Conservation (phyloP, 2,888 invertebrate species). For the Lymantria monacha region DNA sequence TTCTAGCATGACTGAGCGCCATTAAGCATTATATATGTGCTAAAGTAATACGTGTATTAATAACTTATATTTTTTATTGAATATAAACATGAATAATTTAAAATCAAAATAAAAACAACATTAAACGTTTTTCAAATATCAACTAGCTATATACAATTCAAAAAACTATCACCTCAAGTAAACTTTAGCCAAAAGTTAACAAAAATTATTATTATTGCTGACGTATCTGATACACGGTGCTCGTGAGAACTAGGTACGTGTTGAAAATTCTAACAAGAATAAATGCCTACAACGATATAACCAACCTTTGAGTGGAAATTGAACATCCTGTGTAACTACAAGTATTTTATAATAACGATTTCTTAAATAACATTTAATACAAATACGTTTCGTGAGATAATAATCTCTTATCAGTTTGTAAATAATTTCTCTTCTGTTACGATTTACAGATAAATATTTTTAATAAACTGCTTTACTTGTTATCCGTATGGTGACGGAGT, state of each 20-base stretch:
- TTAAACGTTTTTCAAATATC: no score
- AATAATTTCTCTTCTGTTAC: no score
- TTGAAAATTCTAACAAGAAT: constrained; percentile 62
- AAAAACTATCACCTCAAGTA: no score
- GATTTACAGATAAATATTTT: no score
- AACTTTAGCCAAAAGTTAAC: constrained; percentile 24
- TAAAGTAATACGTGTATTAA: constrained; percentile 20
- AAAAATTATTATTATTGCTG: constrained; percentile 45
- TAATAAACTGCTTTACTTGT: no score
- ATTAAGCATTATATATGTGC: constrained; percentile 18
- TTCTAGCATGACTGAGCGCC: constrained; percentile 38
- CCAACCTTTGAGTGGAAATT: constrained; percentile 39
- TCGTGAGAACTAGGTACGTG: constrained; percentile 76
- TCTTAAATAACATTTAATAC: no score
- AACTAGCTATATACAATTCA: no score
- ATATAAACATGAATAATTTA: constrained; percentile 3
- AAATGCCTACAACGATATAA: constrained; percentile 40
- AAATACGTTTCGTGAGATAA: no score
- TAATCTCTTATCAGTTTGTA: no score
- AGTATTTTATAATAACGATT: constrained; percentile 19
- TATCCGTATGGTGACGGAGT: no score
- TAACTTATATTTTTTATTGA: constrained; percentile 9
- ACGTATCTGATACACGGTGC: constrained; percentile 38
- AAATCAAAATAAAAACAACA: no score
- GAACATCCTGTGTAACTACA: constrained; percentile 36